Conservation (phyloP, 2,113 vertebrate species). For the Rhinoptilus africanus region DNA sequence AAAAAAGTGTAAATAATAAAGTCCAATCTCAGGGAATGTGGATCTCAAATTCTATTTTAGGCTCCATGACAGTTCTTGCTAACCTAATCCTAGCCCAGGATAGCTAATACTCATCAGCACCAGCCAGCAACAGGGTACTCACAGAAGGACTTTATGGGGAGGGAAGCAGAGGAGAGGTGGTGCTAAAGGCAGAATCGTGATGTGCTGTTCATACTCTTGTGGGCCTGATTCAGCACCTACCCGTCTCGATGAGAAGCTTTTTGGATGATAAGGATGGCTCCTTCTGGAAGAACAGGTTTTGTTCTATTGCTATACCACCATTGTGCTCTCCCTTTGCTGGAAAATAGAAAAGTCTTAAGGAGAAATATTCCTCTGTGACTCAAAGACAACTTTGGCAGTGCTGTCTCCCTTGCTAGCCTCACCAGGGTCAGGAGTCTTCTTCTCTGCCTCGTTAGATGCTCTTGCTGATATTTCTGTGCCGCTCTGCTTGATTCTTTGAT, state of each 20-base stretch:
- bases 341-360: background rate
- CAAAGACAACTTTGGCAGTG: background rate
- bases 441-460: background rate
- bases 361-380: background rate
- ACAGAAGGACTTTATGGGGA: background rate
- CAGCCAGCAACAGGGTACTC: background rate
- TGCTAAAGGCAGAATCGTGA: background rate
- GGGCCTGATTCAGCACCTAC: background rate
- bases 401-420: background rate
- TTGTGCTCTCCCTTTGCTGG: background rate
- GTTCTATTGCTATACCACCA: background rate
- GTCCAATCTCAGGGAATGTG: background rate
- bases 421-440: background rate
- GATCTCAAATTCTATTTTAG: background rate
- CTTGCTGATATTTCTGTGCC: background rate
- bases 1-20: background rate
- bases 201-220: background rate
- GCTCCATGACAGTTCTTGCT: background rate
- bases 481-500: background rate
- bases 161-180: background rate
- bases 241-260: background rate
- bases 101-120: background rate
- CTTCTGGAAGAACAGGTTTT: background rate
- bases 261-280: background rate
- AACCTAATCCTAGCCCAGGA: background rate